These are phyloP conservation scores for Smutsia gigantea DNA, from an alignment of 2,797 vertebrate genomes.

Conservation along the genomic window DNA sequence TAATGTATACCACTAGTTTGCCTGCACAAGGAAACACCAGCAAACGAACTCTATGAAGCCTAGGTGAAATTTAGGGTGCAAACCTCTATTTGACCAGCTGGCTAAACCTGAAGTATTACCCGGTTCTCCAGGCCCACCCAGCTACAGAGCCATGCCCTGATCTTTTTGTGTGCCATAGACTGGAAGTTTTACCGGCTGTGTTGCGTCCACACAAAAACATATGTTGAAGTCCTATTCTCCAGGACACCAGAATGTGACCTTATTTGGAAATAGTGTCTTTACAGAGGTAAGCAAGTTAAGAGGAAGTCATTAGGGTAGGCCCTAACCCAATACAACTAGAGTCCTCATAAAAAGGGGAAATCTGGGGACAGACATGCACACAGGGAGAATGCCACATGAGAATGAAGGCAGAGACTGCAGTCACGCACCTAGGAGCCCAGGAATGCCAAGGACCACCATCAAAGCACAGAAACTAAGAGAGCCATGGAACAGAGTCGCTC, in stretches of 20 bases:
- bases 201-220: neutral
- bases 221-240: neutral
- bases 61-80: neutral
- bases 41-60: neutral
- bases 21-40: neutral
- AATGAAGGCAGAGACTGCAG: neutral
- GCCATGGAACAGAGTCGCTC: neutral
- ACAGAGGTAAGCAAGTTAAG: neutral
- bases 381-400: neutral
- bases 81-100: neutral
- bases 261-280: neutral
- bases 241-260: neutral
- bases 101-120: neutral
- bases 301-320: neutral
- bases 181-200: neutral
- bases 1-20: conserved; percentile 25
- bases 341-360: neutral
- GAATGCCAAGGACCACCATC: neutral
- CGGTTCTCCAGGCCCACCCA: neutral
- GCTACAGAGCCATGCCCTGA: neutral
- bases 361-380: neutral
- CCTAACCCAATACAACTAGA: neutral
- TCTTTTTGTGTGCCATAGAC: neutral
- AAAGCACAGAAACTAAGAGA: neutral
- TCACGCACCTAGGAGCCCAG: neutral